phyloP scores from a whole-genome alignment of 2,797 vertebrate species.

The Silurus aristotelis region DNA sequence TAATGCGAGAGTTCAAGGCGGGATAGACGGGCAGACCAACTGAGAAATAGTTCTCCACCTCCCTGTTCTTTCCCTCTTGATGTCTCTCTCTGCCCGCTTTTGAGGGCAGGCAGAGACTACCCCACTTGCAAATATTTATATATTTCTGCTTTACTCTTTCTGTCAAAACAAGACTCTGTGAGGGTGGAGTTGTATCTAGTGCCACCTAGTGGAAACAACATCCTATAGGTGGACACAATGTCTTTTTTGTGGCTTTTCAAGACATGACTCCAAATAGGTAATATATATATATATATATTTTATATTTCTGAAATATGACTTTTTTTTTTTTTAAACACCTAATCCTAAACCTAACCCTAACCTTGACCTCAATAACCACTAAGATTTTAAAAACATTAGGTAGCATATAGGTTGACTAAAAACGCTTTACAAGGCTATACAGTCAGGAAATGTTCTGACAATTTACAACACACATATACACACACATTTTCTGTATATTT shows the following conservation, averaged over 20 bases:
- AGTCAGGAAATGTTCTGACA: too few relatives aligned
- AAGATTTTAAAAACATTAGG: too few relatives aligned
- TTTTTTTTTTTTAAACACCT: background rate
- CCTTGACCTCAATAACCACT: background rate
- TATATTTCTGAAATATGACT: too few relatives aligned
- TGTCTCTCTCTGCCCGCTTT: constrained; percentile 44
- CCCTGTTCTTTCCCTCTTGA: constrained; percentile 6
- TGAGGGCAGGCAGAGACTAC: constrained; percentile 46
- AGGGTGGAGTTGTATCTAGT: constrained; percentile 61
- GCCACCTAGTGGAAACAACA: constrained; percentile 70
- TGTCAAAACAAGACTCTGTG: constrained; percentile 38
- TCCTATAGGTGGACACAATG: background rate
- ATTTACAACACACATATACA: too few relatives aligned
- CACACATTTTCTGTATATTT: too few relatives aligned
- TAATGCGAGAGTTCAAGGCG: constrained; percentile 59
- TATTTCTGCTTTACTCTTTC: constrained; percentile 47
- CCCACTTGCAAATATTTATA: constrained; percentile 61
- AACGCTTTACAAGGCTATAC: too few relatives aligned
- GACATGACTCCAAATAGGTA: background rate
- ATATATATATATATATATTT: background rate
- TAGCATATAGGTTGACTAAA: too few relatives aligned
- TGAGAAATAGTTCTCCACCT: constrained; percentile 44
- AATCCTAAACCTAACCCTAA: background rate
- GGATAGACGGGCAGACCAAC: constrained; percentile 55
- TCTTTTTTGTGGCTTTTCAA: background rate